phyloP scores from a whole-genome alignment of 2,888 invertebrate genomes.

The Calameuta idolon region DNA sequence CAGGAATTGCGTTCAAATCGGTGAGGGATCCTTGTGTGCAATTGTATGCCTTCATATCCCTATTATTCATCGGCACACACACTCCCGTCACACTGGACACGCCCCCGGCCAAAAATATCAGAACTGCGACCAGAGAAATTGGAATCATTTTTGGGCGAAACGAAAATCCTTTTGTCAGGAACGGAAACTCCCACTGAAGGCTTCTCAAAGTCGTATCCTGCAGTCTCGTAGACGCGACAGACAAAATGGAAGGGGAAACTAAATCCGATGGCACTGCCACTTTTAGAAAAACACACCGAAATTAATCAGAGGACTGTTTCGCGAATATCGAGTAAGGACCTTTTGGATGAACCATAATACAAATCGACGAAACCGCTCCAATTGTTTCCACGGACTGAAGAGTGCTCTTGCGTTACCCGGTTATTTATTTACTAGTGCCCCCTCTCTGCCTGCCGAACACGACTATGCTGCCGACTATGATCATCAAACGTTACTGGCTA shows the following conservation, averaged over 20 bases:
- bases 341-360: not conserved
- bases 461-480: conserved; percentile 33
- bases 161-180: not conserved
- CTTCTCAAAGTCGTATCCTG: not conserved
- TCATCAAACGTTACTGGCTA: conserved; percentile 54
- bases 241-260: not conserved
- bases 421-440: conserved; percentile 61
- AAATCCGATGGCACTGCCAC: too few species aligned
- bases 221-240: not conserved
- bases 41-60: conserved; percentile 51
- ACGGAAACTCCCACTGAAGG: not conserved
- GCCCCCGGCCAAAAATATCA: conserved; percentile 30
- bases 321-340: not conserved
- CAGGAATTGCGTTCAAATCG: conserved; percentile 50
- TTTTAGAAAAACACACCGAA: not conserved
- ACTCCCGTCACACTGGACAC: conserved; percentile 34
- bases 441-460: conserved; percentile 38
- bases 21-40: conserved; percentile 48
- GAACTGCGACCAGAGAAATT: conserved; percentile 21
- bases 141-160: conserved; percentile 33
- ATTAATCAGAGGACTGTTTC: not conserved
- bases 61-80: conserved; percentile 43
- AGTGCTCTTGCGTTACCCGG: conserved; percentile 50
- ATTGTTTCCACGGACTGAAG: conserved; percentile 52
- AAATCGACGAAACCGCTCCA: conserved; percentile 5